These are phyloP conservation scores for Holacanthella duospinosa DNA, from an alignment of 2,888 invertebrate genomes.

Conservation along the genomic window DNA sequence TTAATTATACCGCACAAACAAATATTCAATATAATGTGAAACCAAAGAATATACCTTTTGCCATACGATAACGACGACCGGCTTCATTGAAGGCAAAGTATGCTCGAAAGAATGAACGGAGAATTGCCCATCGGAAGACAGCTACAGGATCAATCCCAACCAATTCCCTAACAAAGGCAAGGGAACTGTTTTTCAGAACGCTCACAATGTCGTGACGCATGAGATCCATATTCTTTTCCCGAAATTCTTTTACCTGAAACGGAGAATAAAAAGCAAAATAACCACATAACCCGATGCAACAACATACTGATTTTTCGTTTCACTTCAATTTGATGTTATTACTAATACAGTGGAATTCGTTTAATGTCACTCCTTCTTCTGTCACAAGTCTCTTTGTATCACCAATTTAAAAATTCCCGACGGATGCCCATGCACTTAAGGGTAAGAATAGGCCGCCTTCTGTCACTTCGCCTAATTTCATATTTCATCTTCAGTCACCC, in stretches of 20 bases:
- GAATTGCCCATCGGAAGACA: slow-evolving; percentile 85
- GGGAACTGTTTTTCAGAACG: slow-evolving; percentile 82
- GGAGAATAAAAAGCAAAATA: slow-evolving; percentile 6
- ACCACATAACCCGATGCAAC: too few species aligned
- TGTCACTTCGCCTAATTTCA: too few species aligned
- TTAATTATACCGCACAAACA: too few species aligned
- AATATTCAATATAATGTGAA: neutral
- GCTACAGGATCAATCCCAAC: slow-evolving; percentile 89
- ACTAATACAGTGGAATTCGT: too few species aligned
- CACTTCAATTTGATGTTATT: too few species aligned
- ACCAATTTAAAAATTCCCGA: too few species aligned
- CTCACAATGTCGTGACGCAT: slow-evolving; percentile 91
- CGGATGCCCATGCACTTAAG: too few species aligned
- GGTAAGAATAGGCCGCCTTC: too few species aligned
- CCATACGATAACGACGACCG: slow-evolving; percentile 45
- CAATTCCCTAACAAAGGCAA: slow-evolving; percentile 84
- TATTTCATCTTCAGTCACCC: too few species aligned
- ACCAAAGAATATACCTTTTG: slow-evolving; percentile 42
- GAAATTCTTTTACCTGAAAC: slow-evolving; percentile 67
- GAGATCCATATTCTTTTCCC: slow-evolving; percentile 89
- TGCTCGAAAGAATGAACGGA: slow-evolving; percentile 80
- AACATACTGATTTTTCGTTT: too few species aligned
- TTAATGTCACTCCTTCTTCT: too few species aligned
- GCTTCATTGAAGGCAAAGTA: slow-evolving; percentile 82
- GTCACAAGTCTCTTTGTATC: too few species aligned